phyloP scores from a whole-genome alignment of 2,113 vertebrate genomes.

The Synchiropus splendidus region DNA sequence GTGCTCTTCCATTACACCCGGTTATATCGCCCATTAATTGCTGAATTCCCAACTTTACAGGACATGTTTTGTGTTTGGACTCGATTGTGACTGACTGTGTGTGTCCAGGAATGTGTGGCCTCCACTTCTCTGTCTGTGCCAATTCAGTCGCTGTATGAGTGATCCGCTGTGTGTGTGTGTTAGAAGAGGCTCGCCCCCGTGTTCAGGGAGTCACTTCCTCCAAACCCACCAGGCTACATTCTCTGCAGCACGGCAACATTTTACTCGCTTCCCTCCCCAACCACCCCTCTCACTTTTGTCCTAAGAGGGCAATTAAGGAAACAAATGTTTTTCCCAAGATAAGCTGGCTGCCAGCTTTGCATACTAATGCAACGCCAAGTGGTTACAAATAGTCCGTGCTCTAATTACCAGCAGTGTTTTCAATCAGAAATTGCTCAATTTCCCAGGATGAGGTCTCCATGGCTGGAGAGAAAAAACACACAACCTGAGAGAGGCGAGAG shows the following conservation, averaged over 20 bases:
- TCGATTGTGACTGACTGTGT: conserved; percentile 32
- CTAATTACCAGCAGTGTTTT: conserved; percentile 78
- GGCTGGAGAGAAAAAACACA: conserved; percentile 54
- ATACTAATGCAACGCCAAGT: conserved; percentile 80
- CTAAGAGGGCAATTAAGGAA: conserved; percentile 87
- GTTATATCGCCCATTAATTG: too few relatives aligned
- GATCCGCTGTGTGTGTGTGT: conserved; percentile 32
- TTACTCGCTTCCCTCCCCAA: conserved; percentile 57
- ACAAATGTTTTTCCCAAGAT: conserved; percentile 81
- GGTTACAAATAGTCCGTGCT: conserved; percentile 74
- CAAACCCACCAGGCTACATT: conserved; percentile 58
- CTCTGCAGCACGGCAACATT: conserved; percentile 67
- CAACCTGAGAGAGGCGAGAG: conserved; percentile 60
- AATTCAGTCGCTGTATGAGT: conserved; percentile 41
- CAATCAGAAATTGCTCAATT: conserved; percentile 74
- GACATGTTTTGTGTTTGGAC: conserved; percentile 15
- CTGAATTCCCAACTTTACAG: conserved; percentile 26
- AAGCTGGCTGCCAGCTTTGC: conserved; percentile 78
- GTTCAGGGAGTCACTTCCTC: conserved; percentile 63
- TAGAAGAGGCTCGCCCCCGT: conserved; percentile 67
- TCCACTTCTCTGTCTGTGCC: conserved; percentile 37
- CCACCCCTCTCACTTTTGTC: conserved; percentile 75
- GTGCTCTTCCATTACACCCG: too few relatives aligned
- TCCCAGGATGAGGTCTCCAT: conserved; percentile 68
- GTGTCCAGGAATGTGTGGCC: conserved; percentile 39